Evolutionary conservation across 2,797 vertebrate genomes (phyloP).

Genomic region (Hyperoplus lanceolatus): DNA sequence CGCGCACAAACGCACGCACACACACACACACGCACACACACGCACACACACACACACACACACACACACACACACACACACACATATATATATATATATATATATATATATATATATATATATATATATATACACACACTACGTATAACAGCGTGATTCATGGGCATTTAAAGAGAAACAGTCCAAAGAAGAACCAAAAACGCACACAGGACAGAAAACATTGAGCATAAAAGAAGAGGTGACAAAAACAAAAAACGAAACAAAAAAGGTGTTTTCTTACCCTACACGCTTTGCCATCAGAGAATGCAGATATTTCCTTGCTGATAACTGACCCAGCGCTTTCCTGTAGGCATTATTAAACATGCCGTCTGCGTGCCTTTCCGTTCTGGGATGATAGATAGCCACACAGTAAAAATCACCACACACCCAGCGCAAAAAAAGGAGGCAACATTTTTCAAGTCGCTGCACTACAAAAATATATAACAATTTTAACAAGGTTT

Average conservation of each 20-base stretch:
- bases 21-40: neutral
- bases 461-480: slow-evolving; percentile 49
- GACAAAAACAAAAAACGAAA: slow-evolving; percentile 58
- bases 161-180: slow-evolving; percentile 55
- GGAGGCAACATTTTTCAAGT: slow-evolving; percentile 64
- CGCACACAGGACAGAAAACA: slow-evolving; percentile 66
- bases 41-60: slow-evolving; percentile 49
- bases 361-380: slow-evolving; percentile 94
- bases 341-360: slow-evolving; percentile 97
- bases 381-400: slow-evolving; percentile 85
- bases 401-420: slow-evolving; percentile 79
- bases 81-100: slow-evolving; percentile 57
- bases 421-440: slow-evolving; percentile 69
- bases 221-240: slow-evolving; percentile 46
- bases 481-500: slow-evolving; percentile 1
- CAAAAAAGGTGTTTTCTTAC: slow-evolving; percentile 84
- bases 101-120: slow-evolving; percentile 58
- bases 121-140: slow-evolving; percentile 53
- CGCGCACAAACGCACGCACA: too few species aligned
- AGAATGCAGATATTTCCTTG: slow-evolving; percentile 95
- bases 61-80: slow-evolving; percentile 1
- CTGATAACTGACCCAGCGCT: slow-evolving; percentile 93
- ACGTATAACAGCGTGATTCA: slow-evolving; percentile 58
- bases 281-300: slow-evolving; percentile 94
- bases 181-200: slow-evolving; percentile 49